Evolutionary conservation across 2,113 vertebrate genomes (phyloP).

Genomic region (Clarias magur): DNA sequence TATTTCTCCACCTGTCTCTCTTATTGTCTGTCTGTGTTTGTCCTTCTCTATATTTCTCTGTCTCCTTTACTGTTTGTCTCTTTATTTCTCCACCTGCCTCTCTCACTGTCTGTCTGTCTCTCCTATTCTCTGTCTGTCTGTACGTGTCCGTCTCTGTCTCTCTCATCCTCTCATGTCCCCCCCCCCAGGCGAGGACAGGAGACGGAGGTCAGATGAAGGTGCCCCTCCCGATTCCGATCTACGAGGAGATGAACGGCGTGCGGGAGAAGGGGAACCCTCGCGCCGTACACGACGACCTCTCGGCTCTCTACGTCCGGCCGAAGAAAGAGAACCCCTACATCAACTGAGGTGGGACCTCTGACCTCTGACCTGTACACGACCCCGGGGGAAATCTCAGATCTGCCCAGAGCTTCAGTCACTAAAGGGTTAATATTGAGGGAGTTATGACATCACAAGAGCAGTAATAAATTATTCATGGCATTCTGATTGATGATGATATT

Average conservation of each 20-base stretch:
- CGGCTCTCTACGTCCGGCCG: constrained; percentile 38
- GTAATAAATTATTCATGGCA: background rate
- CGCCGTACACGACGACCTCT: constrained; percentile 49
- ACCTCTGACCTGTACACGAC: background rate
- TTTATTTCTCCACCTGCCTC: background rate
- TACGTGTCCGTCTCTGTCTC: background rate
- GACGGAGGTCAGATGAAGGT: constrained; percentile 7
- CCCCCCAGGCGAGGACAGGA: background rate
- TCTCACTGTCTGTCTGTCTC: background rate
- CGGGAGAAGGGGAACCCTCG: constrained; percentile 29
- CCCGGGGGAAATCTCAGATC: background rate
- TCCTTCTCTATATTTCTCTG: background rate
- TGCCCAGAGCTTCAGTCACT: background rate
- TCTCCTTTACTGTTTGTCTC: background rate
- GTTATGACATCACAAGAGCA: background rate
- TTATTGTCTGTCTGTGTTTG: background rate
- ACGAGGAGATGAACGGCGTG: constrained; percentile 72
- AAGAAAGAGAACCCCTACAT: constrained; percentile 63
- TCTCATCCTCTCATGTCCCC: background rate
- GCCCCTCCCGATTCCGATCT: constrained; percentile 59
- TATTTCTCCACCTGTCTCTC: background rate
- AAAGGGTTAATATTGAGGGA: background rate
- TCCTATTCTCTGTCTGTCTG: background rate
- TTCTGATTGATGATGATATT: background rate
- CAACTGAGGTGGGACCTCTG: background rate